Percentiles rank a stretch among this genome's conserved stretches.
These are phyloP conservation scores for Corynorhinus townsendii DNA, from an alignment of 2,113 vertebrate genomes.

Conservation along the genomic window DNA sequence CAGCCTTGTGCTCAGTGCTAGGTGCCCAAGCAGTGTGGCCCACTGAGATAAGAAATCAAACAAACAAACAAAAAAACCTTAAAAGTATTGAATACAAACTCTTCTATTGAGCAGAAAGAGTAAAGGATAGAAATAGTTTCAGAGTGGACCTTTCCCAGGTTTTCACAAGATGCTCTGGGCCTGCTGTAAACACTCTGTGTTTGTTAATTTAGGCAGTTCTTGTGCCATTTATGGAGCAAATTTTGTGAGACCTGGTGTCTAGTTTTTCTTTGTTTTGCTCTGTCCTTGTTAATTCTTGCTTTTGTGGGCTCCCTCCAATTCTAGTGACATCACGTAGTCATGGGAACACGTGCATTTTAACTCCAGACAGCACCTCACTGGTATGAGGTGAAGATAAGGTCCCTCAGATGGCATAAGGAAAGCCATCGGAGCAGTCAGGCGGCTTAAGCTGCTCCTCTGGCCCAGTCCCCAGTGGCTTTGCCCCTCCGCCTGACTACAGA, in stretches of 20 bases:
- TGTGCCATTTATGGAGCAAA: background rate
- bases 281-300: background rate
- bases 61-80: background rate
- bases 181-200: background rate
- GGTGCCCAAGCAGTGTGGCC: background rate
- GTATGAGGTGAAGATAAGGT: background rate
- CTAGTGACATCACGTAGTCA: background rate
- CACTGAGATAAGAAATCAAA: background rate
- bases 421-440: background rate
- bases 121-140: background rate
- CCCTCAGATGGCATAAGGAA: background rate
- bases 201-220: background rate
- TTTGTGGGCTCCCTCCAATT: background rate
- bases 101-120: background rate
- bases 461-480: background rate
- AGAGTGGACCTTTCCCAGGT: background rate
- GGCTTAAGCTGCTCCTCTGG: background rate
- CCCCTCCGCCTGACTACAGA: background rate
- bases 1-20: background rate
- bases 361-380: background rate
- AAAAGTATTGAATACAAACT: background rate
- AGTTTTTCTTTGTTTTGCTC: background rate
- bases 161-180: background rate
- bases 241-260: conserved; percentile 1
- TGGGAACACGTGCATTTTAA: background rate